Conservation (phyloP, 2,113 vertebrate species). For the Petroica traversi region DNA sequence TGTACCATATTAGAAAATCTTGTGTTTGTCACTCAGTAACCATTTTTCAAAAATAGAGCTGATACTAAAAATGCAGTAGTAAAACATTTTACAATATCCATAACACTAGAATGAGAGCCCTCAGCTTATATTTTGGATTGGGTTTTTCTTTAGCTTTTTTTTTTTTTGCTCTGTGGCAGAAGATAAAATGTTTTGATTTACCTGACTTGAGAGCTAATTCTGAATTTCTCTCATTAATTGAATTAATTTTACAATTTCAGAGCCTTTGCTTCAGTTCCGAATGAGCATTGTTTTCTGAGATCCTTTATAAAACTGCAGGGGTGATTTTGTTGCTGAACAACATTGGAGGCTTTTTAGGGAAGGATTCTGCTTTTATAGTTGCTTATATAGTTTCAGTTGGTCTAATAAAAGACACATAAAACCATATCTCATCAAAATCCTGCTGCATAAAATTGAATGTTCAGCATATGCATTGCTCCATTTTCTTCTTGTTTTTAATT, state of each 20-base stretch:
- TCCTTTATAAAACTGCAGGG: not conserved
- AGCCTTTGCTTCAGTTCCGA: constrained; percentile 7
- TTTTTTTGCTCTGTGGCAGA: not conserved
- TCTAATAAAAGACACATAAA: constrained; percentile 45
- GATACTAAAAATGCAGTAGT: not conserved
- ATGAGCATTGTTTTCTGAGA: not conserved
- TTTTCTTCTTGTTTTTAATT: not conserved
- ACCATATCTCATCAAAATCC: constrained; percentile 5
- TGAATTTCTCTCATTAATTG: not conserved
- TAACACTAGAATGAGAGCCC: not conserved
- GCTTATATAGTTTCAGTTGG: constrained; percentile 34
- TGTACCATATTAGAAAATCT: not conserved
- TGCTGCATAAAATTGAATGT: not conserved
- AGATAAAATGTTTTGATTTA: not conserved
- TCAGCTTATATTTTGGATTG: not conserved
- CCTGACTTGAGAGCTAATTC: not conserved
- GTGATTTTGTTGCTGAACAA: constrained; percentile 2
- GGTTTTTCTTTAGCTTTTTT: not conserved
- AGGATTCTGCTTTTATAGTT: constrained; percentile 27
- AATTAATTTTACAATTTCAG: not conserved
- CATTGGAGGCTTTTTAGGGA: not conserved
- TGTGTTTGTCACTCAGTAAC: not conserved
- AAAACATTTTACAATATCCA: constrained; percentile 6
- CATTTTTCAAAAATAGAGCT: not conserved
- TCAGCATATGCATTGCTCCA: not conserved